phyloP scores from a whole-genome alignment of 2,888 invertebrate genomes.

The Andricus quercusramuli region DNA sequence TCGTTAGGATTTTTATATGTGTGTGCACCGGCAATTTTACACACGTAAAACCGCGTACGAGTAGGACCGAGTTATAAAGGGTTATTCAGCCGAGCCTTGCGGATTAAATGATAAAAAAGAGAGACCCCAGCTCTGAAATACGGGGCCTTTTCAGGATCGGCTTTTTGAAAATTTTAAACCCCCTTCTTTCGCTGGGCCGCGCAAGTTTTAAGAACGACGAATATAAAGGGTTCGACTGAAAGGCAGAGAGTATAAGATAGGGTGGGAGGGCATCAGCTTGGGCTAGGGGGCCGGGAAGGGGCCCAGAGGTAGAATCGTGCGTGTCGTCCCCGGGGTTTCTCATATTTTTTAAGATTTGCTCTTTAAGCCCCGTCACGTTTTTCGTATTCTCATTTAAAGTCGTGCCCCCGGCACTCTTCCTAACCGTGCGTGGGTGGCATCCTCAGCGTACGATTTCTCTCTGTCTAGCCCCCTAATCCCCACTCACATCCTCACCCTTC shows the following conservation, averaged over 20 bases:
- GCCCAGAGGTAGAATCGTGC: conserved; percentile 66
- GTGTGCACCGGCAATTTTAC: conserved; percentile 14
- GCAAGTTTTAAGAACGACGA: conserved; percentile 73
- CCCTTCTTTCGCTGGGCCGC: conserved; percentile 60
- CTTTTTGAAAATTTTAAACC: conserved; percentile 77
- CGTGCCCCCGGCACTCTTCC: conserved; percentile 52
- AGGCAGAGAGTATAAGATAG: conserved; percentile 58
- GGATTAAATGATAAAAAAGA: conserved; percentile 78
- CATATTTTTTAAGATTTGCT: conserved; percentile 78
- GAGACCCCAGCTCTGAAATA: conserved; percentile 64
- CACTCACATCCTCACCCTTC: background rate
- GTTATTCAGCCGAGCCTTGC: conserved; percentile 74
- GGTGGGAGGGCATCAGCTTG: conserved; percentile 44
- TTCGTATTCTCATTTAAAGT: conserved; percentile 57
- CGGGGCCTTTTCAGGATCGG: conserved; percentile 76
- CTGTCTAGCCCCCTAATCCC: conserved; percentile 20
- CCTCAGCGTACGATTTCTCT: conserved; percentile 42
- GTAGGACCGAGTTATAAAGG: conserved; percentile 54
- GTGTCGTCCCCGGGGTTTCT: conserved; percentile 69
- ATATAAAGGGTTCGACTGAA: conserved; percentile 75
- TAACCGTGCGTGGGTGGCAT: conserved; percentile 54
- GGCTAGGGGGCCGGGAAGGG: conserved; percentile 53
- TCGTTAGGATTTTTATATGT: background rate
- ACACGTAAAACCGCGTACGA: conserved; percentile 43
- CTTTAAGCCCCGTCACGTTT: conserved; percentile 72